Evolutionary conservation across 92 coral and sea anemone genomes (phyloP).

Genomic region (Isaurus tuberculatus): DNA sequence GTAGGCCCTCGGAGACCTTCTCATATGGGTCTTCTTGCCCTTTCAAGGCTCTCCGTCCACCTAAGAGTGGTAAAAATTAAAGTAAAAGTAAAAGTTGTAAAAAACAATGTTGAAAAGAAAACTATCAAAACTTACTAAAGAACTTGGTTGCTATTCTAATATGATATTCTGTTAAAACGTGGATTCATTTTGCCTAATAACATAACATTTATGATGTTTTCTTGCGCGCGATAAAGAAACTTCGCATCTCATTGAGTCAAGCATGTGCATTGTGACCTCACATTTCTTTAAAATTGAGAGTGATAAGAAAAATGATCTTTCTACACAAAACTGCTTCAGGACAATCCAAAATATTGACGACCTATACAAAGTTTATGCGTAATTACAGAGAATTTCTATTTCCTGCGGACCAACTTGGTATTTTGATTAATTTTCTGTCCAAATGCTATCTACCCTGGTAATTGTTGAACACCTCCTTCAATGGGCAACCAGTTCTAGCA

Average conservation of each 20-base stretch:
- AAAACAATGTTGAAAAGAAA: too few relatives aligned
- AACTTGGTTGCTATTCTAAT: too few relatives aligned
- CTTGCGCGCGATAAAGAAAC: not conserved
- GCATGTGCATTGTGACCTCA: not conserved
- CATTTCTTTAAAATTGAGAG: not conserved
- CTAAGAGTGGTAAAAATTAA: too few relatives aligned
- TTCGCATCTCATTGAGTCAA: not conserved
- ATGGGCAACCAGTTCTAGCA: conserved; percentile 1
- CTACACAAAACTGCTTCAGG: not conserved
- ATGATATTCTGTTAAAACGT: too few relatives aligned
- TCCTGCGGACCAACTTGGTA: not conserved
- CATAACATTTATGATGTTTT: too few relatives aligned
- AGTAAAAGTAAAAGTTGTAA: too few relatives aligned
- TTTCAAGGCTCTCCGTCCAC: too few relatives aligned
- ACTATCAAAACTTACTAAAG: too few relatives aligned
- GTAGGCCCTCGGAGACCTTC: too few relatives aligned
- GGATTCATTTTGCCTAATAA: too few relatives aligned
- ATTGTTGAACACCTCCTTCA: not conserved
- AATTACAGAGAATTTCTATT: not conserved
- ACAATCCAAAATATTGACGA: not conserved
- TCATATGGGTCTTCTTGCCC: too few relatives aligned
- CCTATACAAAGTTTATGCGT: not conserved
- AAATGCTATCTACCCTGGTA: conserved; percentile 29
- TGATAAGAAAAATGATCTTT: not conserved
- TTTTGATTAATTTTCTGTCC: not conserved